These are phyloP conservation scores for Drosophila kikkawai DNA, from an alignment of 1,140 invertebrate genomes.

Conservation along the genomic window DNA sequence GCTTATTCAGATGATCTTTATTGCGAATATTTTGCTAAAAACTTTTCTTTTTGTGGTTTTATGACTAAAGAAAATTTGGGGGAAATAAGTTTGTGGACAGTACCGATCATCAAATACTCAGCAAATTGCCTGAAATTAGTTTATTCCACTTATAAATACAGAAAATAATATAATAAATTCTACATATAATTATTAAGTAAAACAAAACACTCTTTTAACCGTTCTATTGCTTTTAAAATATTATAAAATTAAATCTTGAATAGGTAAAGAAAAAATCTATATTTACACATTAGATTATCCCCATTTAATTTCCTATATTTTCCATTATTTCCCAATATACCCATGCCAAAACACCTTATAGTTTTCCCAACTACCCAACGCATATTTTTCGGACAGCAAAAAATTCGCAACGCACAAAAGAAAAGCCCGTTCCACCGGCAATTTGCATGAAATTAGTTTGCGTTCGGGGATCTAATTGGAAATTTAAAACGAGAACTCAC, in stretches of 20 bases:
- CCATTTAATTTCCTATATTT: background rate
- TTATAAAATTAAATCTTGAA: background rate
- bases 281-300: background rate
- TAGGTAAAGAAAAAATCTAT: background rate
- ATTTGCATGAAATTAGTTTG: conserved; percentile 76
- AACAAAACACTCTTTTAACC: background rate
- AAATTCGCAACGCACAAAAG: conserved; percentile 38
- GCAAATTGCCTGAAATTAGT: background rate
- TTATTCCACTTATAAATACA: background rate
- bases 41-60: background rate
- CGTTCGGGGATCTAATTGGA: conserved; percentile 63
- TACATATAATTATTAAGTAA: background rate
- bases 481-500: conserved; percentile 55
- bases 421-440: conserved; percentile 29
- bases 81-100: too few relatives aligned
- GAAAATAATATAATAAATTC: background rate
- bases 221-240: background rate
- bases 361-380: conserved; percentile 41
- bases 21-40: background rate
- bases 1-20: too few relatives aligned
- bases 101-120: background rate
- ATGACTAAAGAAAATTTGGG: background rate
- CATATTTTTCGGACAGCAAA: conserved; percentile 37
- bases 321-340: background rate
- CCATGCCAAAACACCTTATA: background rate